Percentiles rank a stretch among this genome's conserved stretches.
These are phyloP conservation scores for Lycodopsis pacificus DNA, from an alignment of 2,797 vertebrate genomes.

Conservation along the genomic window DNA sequence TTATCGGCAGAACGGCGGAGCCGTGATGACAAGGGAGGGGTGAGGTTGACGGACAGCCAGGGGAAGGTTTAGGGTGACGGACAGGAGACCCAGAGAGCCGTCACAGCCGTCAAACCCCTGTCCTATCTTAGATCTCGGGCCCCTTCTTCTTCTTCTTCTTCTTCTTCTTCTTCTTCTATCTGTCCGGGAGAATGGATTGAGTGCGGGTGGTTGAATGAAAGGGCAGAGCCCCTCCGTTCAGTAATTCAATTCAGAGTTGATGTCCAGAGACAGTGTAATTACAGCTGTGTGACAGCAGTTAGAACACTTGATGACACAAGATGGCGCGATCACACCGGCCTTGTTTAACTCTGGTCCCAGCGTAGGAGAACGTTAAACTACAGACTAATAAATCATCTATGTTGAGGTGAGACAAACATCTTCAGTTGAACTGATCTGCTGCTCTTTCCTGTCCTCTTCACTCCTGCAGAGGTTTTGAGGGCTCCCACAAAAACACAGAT, in stretches of 20 bases:
- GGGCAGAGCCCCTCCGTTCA: constrained; percentile 25
- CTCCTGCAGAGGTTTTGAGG: constrained; percentile 1
- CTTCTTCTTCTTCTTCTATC: constrained; percentile 4
- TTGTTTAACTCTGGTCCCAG: neutral
- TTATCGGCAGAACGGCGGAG: constrained; percentile 63
- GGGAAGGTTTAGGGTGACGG: constrained; percentile 52
- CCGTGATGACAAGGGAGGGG: constrained; percentile 45
- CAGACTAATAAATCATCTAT: neutral
- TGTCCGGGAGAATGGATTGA: constrained; percentile 46
- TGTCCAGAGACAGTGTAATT: constrained; percentile 53
- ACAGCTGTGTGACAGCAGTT: constrained; percentile 30
- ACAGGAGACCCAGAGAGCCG: constrained; percentile 54
- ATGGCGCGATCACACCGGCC: neutral
- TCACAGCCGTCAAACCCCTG: constrained; percentile 54
- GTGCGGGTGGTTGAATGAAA: constrained; percentile 43
- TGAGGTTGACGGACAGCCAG: constrained; percentile 57
- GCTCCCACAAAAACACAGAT: neutral
- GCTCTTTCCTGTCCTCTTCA: neutral
- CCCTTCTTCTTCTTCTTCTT: constrained; percentile 2
- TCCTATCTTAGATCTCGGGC: constrained; percentile 36
- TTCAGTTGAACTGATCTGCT: neutral
- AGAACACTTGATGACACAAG: constrained; percentile 1
- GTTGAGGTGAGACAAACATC: neutral
- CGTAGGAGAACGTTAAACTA: neutral
- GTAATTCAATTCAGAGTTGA: constrained; percentile 47